A percentile compares a stretch with the other conserved stretches of the same genome.
Conservation (phyloP, 1,140 invertebrate species). For the Zaprionus kolodkinae region DNA sequence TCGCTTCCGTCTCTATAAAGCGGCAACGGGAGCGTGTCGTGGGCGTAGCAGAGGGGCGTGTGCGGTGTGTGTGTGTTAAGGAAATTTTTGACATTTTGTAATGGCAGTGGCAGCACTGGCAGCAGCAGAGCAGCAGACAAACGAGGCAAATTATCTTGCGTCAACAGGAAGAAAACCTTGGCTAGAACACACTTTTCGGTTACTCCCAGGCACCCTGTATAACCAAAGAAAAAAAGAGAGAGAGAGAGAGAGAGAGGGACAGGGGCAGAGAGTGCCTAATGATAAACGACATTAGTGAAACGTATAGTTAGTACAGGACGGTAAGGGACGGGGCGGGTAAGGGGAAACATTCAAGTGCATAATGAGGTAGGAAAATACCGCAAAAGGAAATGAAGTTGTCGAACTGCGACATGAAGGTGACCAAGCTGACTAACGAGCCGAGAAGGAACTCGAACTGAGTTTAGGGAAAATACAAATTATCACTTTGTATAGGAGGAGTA, state of each 20-base stretch:
- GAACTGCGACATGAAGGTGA: constrained; percentile 20
- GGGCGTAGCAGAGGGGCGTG: constrained; percentile 63
- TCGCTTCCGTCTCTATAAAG: constrained; percentile 21
- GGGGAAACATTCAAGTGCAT: constrained; percentile 28
- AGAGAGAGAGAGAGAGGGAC: constrained; percentile 10
- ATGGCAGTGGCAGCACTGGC: constrained; percentile 40
- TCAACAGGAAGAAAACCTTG: constrained; percentile 73
- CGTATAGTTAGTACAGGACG: constrained; percentile 5
- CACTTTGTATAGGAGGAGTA: not conserved
- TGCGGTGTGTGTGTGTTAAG: constrained; percentile 36
- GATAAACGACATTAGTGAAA: constrained; percentile 76
- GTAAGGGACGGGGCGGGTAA: not conserved
- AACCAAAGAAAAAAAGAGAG: no score
- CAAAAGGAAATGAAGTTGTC: constrained; percentile 56
- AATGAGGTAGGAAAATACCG: constrained; percentile 49
- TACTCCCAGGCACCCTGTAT: not conserved
- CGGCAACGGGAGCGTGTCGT: constrained; percentile 44
- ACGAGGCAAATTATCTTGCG: constrained; percentile 75
- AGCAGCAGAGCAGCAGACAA: constrained; percentile 31
- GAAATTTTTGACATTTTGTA: constrained; percentile 80
- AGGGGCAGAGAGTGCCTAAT: constrained; percentile 64
- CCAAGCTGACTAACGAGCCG: constrained; percentile 20
- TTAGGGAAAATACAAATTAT: not conserved
- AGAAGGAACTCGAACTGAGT: not conserved
- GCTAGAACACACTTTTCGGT: constrained; percentile 46